Base-by-base conservation (phyloP, 2,113 vertebrate species). In the Psettodes erumei region DNA sequence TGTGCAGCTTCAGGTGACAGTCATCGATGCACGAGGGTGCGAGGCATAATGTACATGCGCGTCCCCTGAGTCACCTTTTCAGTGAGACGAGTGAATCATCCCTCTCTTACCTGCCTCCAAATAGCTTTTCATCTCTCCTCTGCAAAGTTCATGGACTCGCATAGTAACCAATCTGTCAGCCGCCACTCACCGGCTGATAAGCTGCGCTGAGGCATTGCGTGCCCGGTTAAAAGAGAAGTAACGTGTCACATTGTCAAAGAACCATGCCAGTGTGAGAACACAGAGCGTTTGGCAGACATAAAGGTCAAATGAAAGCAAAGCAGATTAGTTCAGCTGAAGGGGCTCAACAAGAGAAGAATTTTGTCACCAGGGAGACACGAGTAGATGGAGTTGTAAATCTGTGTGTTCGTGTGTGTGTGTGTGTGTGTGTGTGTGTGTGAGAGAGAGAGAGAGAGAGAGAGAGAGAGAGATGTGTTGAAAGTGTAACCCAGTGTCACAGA, bases 261-360 rank as follows among this genome's bases (percentile, higher is more conserved):
- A 63, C 75, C 5, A 38, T 38, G 63, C 56, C 80, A 68, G 48
- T 69, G 63, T 69, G 79, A 82, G 81, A 51, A 62, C 79, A 75
- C 53, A 37, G 77, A 77, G 85, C 35, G 2, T 75, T 68, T 87
- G 72, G 71, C 86, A 84, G 83, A 83, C 79, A 55, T 58, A 88
- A 86, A 90, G 90, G 88, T 87, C 90, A 91, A 73, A 86, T 64
- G 55, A 86, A 84, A 89, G 86, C 78, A 82, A 73, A 78, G 84
- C 83, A 88, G 86, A 91, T 91, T 90, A 90, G 83, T 75, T 81
- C 71, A 85, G 83, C 89, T 81, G 81, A 87, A 85, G 81, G 67
- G 50, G 81, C 82, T 88, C 83, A 76, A 82, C 76, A 70, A 83
- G 69, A 80, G 73, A 48, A 71, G 84, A 76, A 35, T 68, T 84